These are phyloP conservation scores for Micoletzkya japonica DNA, from an alignment of 2,888 invertebrate species.

Conservation along the genomic window DNA sequence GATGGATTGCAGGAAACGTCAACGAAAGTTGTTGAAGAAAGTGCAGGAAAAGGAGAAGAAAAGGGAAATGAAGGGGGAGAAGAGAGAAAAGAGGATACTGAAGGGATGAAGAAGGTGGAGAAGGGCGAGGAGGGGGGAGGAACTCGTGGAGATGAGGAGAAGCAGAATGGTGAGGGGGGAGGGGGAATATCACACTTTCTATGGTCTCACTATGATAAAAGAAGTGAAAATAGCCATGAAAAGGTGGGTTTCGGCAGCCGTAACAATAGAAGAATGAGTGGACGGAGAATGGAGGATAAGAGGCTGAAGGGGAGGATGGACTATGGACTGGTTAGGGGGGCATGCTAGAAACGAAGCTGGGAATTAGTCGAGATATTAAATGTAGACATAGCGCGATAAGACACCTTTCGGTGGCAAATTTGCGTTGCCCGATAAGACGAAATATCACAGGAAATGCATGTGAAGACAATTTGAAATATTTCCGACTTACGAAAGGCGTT, in stretches of 20 bases:
- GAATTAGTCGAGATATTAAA: too few relatives aligned
- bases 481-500: too few relatives aligned
- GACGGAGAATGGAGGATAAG: constrained; percentile 24
- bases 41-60: not conserved
- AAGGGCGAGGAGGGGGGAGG: not conserved
- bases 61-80: too few relatives aligned
- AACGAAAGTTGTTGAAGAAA: not conserved
- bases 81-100: too few relatives aligned
- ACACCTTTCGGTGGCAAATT: too few relatives aligned
- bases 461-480: too few relatives aligned
- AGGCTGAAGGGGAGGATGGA: constrained; percentile 18
- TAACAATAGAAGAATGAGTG: constrained; percentile 19
- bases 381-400: too few relatives aligned
- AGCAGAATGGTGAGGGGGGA: not conserved
- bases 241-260: not conserved
- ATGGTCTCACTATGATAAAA: not conserved
- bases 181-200: not conserved
- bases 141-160: not conserved
- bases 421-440: too few relatives aligned
- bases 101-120: not conserved
- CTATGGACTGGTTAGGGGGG: not conserved
- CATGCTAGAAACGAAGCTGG: too few relatives aligned
- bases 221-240: not conserved
- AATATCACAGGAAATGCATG: too few relatives aligned
- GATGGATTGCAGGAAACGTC: not conserved